Evolutionary conservation across 2,888 invertebrate species (phyloP).

Genomic region (Dione juno): DNA sequence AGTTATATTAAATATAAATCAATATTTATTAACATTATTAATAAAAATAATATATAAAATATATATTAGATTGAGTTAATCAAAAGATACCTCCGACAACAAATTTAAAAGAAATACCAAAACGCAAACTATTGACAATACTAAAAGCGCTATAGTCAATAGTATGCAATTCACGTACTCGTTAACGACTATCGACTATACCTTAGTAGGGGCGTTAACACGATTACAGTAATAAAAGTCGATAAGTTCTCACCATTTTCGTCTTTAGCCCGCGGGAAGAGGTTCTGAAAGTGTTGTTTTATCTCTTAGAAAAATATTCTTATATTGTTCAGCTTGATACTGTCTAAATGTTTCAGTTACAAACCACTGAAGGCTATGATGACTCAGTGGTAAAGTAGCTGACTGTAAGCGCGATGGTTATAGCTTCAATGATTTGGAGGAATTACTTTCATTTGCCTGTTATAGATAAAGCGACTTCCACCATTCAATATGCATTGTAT

Average conservation of each 20-base stretch:
- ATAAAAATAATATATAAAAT: no score
- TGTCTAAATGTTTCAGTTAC: not conserved
- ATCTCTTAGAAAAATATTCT: slow-evolving; percentile 12
- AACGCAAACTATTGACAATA: no score
- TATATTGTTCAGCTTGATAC: not conserved
- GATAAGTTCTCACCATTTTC: slow-evolving; percentile 22
- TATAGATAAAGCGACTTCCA: no score
- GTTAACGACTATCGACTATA: not conserved
- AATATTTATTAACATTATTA: no score
- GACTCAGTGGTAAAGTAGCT: not conserved
- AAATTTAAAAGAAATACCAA: no score
- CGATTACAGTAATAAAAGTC: slow-evolving; percentile 23
- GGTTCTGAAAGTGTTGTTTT: not conserved
- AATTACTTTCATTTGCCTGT: no score
- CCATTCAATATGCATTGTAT: no score
- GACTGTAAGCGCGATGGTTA: no score
- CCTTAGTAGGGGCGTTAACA: not conserved
- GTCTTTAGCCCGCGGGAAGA: not conserved
- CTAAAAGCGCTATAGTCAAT: not conserved
- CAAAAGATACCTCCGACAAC: no score
- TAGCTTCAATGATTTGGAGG: no score
- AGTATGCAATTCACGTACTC: not conserved
- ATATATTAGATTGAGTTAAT: no score
- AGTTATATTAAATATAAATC: no score
- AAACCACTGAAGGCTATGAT: not conserved